Conservation (phyloP, 2,113 vertebrate species). For the mouse (Mus musculus) region DNA sequence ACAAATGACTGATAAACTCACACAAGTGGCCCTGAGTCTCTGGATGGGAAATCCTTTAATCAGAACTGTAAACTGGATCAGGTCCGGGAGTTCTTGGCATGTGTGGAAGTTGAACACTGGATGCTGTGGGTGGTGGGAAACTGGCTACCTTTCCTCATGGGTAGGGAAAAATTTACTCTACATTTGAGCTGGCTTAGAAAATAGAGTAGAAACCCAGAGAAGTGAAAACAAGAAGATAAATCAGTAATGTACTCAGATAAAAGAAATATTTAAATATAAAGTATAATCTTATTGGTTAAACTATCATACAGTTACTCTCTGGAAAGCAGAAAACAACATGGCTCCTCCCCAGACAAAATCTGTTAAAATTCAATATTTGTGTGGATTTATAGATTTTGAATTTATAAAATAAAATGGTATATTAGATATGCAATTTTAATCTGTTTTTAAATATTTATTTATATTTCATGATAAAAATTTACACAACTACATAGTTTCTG, state of each 20-base stretch:
- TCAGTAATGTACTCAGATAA: not conserved
- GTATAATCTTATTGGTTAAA: not conserved
- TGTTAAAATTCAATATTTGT: slow-evolving; percentile 1
- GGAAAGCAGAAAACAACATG: not conserved
- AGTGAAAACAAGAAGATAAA: not conserved
- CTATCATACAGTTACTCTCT: not conserved
- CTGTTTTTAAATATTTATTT: slow-evolving; percentile 31
- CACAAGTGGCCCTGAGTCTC: not conserved
- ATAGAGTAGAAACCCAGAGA: not conserved
- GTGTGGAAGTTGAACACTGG: not conserved
- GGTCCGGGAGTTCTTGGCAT: not conserved
- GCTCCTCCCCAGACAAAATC: not conserved
- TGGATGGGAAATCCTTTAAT: not conserved
- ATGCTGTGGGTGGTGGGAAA: fast-evolving
- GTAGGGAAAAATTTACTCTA: not conserved
- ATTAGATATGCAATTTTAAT: not conserved
- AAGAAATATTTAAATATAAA: not conserved
- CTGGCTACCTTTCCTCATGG: not conserved
- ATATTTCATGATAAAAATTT: slow-evolving; percentile 3
- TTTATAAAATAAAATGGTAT: slow-evolving; percentile 3
- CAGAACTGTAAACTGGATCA: not conserved
- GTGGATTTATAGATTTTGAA: not conserved
- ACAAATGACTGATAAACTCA: slow-evolving; percentile 6
- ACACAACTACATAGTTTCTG: slow-evolving; percentile 14
- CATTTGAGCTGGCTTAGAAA: slow-evolving; percentile 40